Evolutionary conservation across 1,140 invertebrate genomes (phyloP), one percentile per base, ranked within the genome.

Genomic region (Eupristina koningsbergeri): DNA sequence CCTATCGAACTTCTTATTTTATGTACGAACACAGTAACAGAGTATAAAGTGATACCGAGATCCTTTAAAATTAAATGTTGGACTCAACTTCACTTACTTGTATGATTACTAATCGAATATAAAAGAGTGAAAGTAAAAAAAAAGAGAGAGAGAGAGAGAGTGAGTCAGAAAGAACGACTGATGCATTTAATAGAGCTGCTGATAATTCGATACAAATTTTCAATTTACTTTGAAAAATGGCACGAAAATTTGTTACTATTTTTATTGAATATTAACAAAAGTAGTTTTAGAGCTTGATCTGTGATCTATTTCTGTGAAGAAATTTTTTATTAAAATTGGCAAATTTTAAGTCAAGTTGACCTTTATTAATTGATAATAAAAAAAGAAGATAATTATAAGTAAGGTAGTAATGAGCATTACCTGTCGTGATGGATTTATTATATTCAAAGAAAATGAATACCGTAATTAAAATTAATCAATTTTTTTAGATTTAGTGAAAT

Each of bases 201-300:
- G 69, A 63, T 31, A 67, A 81, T 81, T 81, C 75, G 39, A 71
- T 81, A 71, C 58, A 58, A 81, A 81, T 81, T 81, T 81, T 81
- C 80, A 58, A 47, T 29, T n/a, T 53, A 50, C 15, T 13, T 50
- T 45, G 47, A 67, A 67, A 67, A 36, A 67, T 67, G 64, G 17
- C 36, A 22, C 29, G 41, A 8, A 13, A n/a, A 17, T 36, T 77
- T n/a, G 26, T 45, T 41, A 13, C 13, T 22, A 17, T 50, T 80
- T 80, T 80, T 69, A 50, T 22, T 11, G 5, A 8, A 26, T 34
- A 39, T 22, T 36, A 31, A 22, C 17, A 69, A 5, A 47, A 74
- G 73, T 47, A 50, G 45, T 15, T 17, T 15, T 31, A 61, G 22
- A 39, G 53, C 26, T 67, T 26, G 77, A 79, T 50, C n/a, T n/a